phyloP scores from a whole-genome alignment of 2,888 invertebrate species.

The Drosophila mercatorum region DNA sequence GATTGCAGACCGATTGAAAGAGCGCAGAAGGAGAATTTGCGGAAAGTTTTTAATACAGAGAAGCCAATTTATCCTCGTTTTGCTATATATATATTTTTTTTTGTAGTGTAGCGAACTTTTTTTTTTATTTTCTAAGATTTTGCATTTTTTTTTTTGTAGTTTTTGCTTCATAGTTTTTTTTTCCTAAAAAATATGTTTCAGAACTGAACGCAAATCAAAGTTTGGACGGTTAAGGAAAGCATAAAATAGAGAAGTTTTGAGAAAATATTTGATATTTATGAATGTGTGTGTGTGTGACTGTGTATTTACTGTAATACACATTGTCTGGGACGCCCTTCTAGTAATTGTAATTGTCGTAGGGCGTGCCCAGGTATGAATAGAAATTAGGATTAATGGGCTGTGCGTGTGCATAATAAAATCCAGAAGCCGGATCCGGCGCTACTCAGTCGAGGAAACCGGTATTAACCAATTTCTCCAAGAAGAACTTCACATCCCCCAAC shows the following conservation, averaged over 20 bases:
- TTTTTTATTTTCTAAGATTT: conserved; percentile 38
- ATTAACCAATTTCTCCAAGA: conserved; percentile 97
- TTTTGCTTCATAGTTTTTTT: conserved; percentile 4
- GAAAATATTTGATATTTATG: conserved; percentile 63
- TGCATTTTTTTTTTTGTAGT: conserved; percentile 39
- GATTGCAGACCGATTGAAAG: conserved; percentile 39
- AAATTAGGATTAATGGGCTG: conserved; percentile 90
- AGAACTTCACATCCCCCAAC: conserved; percentile 97
- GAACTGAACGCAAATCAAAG: conserved; percentile 19
- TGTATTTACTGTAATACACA: conserved; percentile 10
- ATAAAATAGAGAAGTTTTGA: conserved; percentile 60
- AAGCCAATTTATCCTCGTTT: conserved; percentile 33
- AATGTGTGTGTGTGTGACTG: neutral
- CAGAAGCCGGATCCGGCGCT: conserved; percentile 90
- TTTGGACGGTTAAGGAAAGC: conserved; percentile 20
- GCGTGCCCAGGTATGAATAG: conserved; percentile 87
- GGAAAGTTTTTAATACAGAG: conserved; percentile 36
- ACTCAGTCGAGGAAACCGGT: conserved; percentile 98
- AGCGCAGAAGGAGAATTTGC: conserved; percentile 54
- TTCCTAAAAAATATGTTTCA: conserved; percentile 32
- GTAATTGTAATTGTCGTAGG: conserved; percentile 86
- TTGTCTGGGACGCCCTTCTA: conserved; percentile 51
- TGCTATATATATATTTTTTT: conserved; percentile 20
- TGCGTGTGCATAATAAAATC: conserved; percentile 88
- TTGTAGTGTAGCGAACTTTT: conserved; percentile 23